Evolutionary conservation across 2,888 invertebrate species (phyloP), one percentile per base, ranked within the genome.

Genomic region (Alviniconcha strummeri): DNA sequence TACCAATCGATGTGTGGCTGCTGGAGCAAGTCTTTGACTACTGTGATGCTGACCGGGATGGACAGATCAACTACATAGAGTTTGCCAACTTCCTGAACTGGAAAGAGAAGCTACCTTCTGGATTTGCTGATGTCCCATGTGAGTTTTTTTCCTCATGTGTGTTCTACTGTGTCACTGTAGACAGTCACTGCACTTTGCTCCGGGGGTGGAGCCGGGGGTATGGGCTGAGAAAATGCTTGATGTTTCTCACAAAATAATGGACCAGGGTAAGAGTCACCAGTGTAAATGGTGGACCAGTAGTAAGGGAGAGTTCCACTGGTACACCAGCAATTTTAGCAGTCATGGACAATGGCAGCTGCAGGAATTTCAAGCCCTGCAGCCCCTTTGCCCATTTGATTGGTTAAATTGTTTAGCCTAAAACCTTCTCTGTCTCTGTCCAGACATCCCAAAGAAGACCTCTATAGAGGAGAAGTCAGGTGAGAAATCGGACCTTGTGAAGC

Each of bases 51-150:
- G 90, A 93, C 87, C 86, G 85, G 17, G 91, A 92, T 87, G 93
- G 93, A 2, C 85, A 85, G 82, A 93, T 93, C 75, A 89, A 92
- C 88, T 93, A 93, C 84, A 81, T 90, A n/a, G 92, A 93, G 87
- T 93, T 93, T 87, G 87, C 91, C 76, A 93, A 93, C 88, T 93
- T 93, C 88, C 90, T 93, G 54, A 93, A 93, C 90, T 93, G 92
- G 92, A 93, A 92, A 86, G 92, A 93, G 72, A 93, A 92, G 85
- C 89, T 93, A 90, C 91, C 91, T 9, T 89, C 90, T 80, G 93
- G 92, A 19, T 84, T 92, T 76, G 86, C 83, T 71, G 84, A 86
- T 69, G 56, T 83, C 6, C 84, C 83, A 19, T 60, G 86, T 86
- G 83, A 83, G 84, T 80, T 57, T 9, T 13, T 56, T 36, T 36